These are phyloP conservation scores for Lasius fuliginosus DNA, from an alignment of 2,888 invertebrate species.

Conservation along the genomic window DNA sequence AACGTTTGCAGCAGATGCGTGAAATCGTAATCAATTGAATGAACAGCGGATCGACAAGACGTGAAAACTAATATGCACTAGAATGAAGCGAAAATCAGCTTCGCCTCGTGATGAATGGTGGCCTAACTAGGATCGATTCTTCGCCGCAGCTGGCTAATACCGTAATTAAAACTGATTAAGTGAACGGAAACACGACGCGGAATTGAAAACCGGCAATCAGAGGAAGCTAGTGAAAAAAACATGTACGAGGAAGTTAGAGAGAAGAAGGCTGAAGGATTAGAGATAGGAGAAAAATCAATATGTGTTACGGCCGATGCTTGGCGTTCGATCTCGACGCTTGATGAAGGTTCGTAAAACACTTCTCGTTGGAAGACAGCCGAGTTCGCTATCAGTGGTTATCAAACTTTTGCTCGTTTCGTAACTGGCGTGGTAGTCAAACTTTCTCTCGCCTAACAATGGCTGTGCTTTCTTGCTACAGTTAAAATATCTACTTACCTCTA, in stretches of 20 bases:
- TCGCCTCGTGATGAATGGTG: conserved; percentile 64
- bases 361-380: conserved; percentile 16
- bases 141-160: conserved; percentile 47
- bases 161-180: conserved; percentile 72
- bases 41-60: conserved; percentile 25
- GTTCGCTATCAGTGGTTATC: conserved; percentile 20
- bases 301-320: conserved; percentile 43
- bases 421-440: neutral
- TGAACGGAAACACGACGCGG: conserved; percentile 49
- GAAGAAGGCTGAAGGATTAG: conserved; percentile 27
- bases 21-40: conserved; percentile 37
- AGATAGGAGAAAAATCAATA: conserved; percentile 47
- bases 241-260: conserved; percentile 10
- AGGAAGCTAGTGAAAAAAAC: conserved; percentile 40
- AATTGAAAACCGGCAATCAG: conserved; percentile 69
- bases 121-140: conserved; percentile 65
- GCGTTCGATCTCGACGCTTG: conserved; percentile 40
- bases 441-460: neutral
- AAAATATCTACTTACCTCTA: neutral
- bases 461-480: neutral
- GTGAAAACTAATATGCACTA: conserved; percentile 45
- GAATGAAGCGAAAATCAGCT: conserved; percentile 59
- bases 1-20: neutral
- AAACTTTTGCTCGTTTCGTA: conserved; percentile 12
- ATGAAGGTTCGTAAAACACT: conserved; percentile 46